phyloP scores from a whole-genome alignment of 2,113 vertebrate species.

The Larimichthys polyactis region DNA sequence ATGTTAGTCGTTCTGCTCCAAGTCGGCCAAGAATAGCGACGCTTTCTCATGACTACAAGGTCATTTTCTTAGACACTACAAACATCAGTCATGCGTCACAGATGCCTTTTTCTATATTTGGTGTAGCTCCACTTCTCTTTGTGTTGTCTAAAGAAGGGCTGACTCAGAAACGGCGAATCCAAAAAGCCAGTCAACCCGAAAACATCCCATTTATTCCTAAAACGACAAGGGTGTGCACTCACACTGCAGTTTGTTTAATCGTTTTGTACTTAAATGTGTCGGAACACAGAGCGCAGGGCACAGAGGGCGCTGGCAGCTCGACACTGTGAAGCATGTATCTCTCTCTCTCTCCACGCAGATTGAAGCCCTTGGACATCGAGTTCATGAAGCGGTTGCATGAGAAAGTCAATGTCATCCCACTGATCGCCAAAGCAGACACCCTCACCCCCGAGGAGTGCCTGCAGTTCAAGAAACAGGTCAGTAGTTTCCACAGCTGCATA shows the following conservation, averaged over 20 bases:
- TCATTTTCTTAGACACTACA: slow-evolving; percentile 35
- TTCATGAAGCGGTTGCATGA: slow-evolving; percentile 99
- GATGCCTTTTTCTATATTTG: slow-evolving; percentile 42
- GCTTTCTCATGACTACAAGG: slow-evolving; percentile 42
- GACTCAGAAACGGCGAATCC: background rate
- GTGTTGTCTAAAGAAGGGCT: background rate
- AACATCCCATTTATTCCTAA: background rate
- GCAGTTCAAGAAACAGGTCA: slow-evolving; percentile 99
- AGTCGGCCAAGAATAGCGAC: slow-evolving; percentile 29
- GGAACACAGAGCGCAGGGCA: background rate
- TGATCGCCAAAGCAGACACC: slow-evolving; percentile 99
- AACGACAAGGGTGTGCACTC: background rate
- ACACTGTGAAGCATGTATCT: slow-evolving; percentile 9
- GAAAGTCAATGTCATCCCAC: slow-evolving; percentile 99
- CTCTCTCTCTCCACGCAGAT: slow-evolving; percentile 81
- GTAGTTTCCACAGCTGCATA: slow-evolving; percentile 84
- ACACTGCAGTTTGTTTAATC: background rate
- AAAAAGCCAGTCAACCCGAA: background rate
- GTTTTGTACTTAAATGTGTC: background rate
- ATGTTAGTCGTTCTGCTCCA: slow-evolving; percentile 16
- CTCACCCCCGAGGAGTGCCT: slow-evolving; percentile 99
- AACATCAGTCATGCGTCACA: slow-evolving; percentile 13
- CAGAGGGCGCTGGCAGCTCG: background rate
- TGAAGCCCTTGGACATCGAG: slow-evolving; percentile 99
- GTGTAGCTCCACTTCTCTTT: slow-evolving; percentile 16